These are phyloP conservation scores for Charina bottae DNA, from an alignment of 2,113 vertebrate species.

Conservation along the genomic window DNA sequence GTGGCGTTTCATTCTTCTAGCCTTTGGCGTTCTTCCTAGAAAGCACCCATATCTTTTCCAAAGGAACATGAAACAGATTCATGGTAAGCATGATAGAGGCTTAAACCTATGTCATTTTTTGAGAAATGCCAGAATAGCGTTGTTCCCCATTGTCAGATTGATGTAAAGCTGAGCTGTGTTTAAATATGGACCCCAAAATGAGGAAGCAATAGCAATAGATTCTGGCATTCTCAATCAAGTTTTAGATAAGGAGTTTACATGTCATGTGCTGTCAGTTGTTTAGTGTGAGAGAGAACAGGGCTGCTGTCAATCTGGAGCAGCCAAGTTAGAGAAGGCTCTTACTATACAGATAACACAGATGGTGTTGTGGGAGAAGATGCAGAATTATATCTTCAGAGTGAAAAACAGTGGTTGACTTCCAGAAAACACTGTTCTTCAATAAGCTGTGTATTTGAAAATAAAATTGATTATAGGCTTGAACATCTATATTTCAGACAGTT, in stretches of 20 bases:
- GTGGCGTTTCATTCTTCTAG: background rate
- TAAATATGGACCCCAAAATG: background rate
- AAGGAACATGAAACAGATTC: constrained; percentile 6
- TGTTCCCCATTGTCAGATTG: background rate
- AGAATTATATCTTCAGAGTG: constrained; percentile 42
- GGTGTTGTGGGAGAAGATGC: constrained; percentile 55
- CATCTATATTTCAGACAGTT: background rate
- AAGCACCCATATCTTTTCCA: background rate
- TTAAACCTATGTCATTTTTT: constrained; percentile 1
- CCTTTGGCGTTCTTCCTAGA: background rate
- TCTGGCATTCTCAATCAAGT: constrained; percentile 14
- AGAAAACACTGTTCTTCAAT: constrained; percentile 56
- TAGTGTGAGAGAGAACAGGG: constrained; percentile 8
- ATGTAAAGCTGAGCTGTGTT: accelerated
- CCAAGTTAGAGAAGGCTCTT: background rate
- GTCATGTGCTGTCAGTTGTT: constrained; percentile 45
- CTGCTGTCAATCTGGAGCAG: background rate
- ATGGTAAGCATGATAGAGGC: background rate
- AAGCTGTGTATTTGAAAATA: constrained; percentile 50
- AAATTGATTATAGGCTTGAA: constrained; percentile 41
- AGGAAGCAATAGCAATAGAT: constrained; percentile 33
- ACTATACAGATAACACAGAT: constrained; percentile 25
- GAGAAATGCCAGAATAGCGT: constrained; percentile 12
- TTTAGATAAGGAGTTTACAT: constrained; percentile 39
- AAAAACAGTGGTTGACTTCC: background rate